Conservation (phyloP, 2,113 vertebrate species). For the Vulpes lagopus region DNA sequence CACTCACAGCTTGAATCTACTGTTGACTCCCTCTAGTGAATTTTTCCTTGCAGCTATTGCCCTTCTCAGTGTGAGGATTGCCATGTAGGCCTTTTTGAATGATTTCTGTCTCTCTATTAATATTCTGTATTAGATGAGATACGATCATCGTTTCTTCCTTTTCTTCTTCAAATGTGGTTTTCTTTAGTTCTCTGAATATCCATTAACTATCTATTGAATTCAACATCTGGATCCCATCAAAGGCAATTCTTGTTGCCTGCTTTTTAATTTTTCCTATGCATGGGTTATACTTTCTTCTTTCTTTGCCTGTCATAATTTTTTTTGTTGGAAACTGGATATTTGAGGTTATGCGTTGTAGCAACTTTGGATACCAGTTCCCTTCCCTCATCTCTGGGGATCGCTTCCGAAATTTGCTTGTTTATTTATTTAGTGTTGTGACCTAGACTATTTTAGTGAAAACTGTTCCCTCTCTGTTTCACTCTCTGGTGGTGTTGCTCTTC, state of each 20-base stretch:
- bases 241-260: background rate
- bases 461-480: background rate
- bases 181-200: background rate
- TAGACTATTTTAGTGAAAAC: background rate
- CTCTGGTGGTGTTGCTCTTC: background rate
- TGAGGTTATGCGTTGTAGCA: background rate
- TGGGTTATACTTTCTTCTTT: background rate
- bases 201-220: background rate
- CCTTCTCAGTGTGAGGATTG: background rate
- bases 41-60: background rate
- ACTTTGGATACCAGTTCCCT: background rate
- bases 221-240: background rate
- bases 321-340: conserved; percentile 8
- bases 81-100: background rate
- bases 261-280: background rate
- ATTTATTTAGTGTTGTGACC: background rate
- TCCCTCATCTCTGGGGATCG: background rate
- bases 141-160: background rate
- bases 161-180: background rate
- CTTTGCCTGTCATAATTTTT: background rate
- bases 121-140: background rate
- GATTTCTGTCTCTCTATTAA: background rate
- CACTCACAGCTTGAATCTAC: background rate
- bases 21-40: background rate
- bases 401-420: background rate